Conservation (phyloP, 2,888 invertebrate species). For the Stratiomys singularior region DNA sequence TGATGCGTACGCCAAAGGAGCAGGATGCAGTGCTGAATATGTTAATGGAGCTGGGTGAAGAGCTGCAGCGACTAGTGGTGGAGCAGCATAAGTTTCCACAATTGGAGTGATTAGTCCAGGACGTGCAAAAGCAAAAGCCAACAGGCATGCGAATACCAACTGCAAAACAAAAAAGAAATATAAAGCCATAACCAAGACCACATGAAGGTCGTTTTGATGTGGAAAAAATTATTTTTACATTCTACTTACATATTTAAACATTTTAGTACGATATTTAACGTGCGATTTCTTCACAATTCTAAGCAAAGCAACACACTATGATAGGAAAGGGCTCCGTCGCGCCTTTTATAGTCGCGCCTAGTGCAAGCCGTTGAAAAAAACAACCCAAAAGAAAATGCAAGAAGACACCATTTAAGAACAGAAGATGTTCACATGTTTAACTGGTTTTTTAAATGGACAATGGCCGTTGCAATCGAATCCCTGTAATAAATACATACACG, state of each 20-base stretch:
- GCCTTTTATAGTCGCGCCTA: not conserved
- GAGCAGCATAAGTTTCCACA: conserved; percentile 56
- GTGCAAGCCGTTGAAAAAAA: not conserved
- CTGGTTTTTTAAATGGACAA: not conserved
- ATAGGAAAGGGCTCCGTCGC: not conserved
- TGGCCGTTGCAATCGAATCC: not conserved
- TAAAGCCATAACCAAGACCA: not conserved
- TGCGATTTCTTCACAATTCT: not conserved
- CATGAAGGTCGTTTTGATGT: too few relatives aligned
- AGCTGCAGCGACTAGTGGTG: conserved; percentile 49
- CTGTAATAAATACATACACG: not conserved
- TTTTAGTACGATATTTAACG: not conserved
- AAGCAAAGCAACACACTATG: conserved; percentile 1
- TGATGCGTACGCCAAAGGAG: conserved; percentile 36
- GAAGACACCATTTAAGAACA: not conserved
- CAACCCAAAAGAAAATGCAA: not conserved
- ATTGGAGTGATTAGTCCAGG: conserved; percentile 54
- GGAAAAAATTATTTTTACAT: too few relatives aligned
- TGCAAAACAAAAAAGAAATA: not conserved
- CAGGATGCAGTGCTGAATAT: conserved; percentile 23
- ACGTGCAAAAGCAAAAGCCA: not conserved
- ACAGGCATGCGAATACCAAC: not conserved
- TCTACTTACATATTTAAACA: not conserved
- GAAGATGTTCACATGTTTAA: not conserved
- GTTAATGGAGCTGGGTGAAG: conserved; percentile 14